A percentile compares a stretch with the other conserved stretches of the same genome.
phyloP scores from a whole-genome alignment of 2,888 invertebrate species.

The Amiota communis region DNA sequence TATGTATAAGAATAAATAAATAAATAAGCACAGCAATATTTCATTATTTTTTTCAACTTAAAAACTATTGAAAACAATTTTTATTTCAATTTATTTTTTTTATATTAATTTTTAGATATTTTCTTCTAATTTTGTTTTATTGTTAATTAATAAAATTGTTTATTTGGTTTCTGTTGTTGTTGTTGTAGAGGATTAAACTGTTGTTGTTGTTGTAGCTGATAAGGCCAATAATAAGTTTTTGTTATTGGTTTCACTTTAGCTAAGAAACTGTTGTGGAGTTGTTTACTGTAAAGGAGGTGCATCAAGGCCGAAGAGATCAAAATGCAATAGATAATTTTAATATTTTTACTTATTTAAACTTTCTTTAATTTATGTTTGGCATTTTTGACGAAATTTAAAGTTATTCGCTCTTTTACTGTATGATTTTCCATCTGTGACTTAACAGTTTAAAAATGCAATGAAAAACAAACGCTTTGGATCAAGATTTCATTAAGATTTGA shows the following conservation, averaged over 20 bases:
- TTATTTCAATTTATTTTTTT: neutral
- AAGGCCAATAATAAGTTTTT: slow-evolving; percentile 55
- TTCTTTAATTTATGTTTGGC: too few species aligned
- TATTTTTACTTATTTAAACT: too few species aligned
- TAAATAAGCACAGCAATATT: slow-evolving; percentile 27
- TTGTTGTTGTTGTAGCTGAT: slow-evolving; percentile 37
- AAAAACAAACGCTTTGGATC: too few species aligned
- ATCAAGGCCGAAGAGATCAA: neutral
- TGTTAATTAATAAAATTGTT: neutral
- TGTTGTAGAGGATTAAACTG: slow-evolving; percentile 33
- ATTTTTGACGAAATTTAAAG: too few species aligned
- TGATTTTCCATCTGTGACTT: too few species aligned
- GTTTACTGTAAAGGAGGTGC: slow-evolving; percentile 29
- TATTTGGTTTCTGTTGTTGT: slow-evolving; percentile 33
- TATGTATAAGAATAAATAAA: neutral
- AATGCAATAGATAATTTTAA: too few species aligned
- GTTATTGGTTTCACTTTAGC: slow-evolving; percentile 49
- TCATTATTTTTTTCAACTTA: slow-evolving; percentile 23
- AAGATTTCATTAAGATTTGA: too few species aligned
- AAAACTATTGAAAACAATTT: neutral
- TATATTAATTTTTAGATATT: slow-evolving; percentile 35
- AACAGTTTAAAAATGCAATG: too few species aligned
- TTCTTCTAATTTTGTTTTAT: slow-evolving; percentile 40
- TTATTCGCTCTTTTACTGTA: too few species aligned
- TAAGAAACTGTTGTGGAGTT: slow-evolving; percentile 46